Percentiles rank a stretch among this genome's conserved stretches.
These are phyloP conservation scores for Endotricha flammealis DNA, from an alignment of 2,888 invertebrate genomes.

Conservation along the genomic window DNA sequence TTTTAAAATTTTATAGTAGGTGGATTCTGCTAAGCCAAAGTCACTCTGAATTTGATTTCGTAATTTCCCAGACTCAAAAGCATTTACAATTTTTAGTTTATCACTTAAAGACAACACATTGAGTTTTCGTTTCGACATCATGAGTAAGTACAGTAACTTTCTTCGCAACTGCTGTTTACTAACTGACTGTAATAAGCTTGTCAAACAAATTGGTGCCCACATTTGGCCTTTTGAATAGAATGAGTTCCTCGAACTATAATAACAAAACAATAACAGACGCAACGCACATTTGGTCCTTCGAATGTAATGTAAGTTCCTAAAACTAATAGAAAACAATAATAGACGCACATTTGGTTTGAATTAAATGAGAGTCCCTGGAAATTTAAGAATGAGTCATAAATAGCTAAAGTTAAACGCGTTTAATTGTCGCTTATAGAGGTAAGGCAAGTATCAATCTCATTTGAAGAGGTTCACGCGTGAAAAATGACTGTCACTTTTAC, in stretches of 20 bases:
- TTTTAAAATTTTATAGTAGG: slow-evolving; percentile 22
- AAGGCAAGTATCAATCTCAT: too few relatives aligned
- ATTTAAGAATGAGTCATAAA: too few relatives aligned
- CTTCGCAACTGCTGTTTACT: slow-evolving; percentile 2
- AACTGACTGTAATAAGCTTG: slow-evolving; percentile 2
- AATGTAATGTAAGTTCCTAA: not conserved
- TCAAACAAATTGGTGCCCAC: slow-evolving; percentile 3
- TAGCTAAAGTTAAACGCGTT: too few relatives aligned
- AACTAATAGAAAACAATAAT: too few relatives aligned
- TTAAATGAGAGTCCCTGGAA: too few relatives aligned
- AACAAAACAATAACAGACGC: too few relatives aligned
- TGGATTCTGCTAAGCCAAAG: slow-evolving; percentile 20
- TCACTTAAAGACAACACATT: slow-evolving; percentile 20
- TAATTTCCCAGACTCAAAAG: slow-evolving; percentile 23
- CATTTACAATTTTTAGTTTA: slow-evolving; percentile 19
- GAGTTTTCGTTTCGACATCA: slow-evolving; percentile 12
- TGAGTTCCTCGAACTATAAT: slow-evolving; percentile 2
- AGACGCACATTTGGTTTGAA: slow-evolving; percentile 2
- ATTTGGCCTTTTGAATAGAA: slow-evolving; percentile 1
- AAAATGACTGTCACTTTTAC: too few relatives aligned
- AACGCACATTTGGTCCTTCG: too few relatives aligned
- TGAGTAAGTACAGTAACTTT: slow-evolving; percentile 1
- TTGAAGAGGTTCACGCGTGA: too few relatives aligned
- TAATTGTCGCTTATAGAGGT: too few relatives aligned
- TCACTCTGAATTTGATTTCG: slow-evolving; percentile 21